Base-by-base conservation (phyloP, 1,140 invertebrate species). In the Halesus radiatus region DNA sequence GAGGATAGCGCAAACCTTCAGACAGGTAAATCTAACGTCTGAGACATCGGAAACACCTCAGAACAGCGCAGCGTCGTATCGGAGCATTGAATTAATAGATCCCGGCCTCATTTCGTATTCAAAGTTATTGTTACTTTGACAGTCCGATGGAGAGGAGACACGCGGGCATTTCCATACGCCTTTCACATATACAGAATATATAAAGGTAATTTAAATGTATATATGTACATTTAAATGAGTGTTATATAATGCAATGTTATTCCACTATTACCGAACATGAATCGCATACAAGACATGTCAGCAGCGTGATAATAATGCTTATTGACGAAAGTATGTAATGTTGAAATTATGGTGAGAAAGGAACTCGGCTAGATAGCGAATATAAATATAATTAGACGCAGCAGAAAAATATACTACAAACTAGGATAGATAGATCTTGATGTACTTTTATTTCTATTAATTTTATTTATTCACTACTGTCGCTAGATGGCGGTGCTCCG, bases 111-210 rank as follows among this genome's bases (percentile, higher is more conserved):
- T 78, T 78, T 78, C 45, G 53, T 78, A 78, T 78, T 66, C 76
- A 53, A 22, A 78, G n/a, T 78, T 78, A 78, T 78, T 54, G 76
- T 78, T 78, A 70, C 2, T 68, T 68, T 68, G 76, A 78, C 62
- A 78, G 76, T 32, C 60, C 26, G 50, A 78, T 37, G 45, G 50
- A 22, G 13, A n/a, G 45, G 50, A 58, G 76, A 18, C 58, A 66
- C 76, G 76, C 64, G 60, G 29, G 6, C 60, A 78, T 78, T 78
- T 68, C 32, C 29, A 78, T 66, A 26, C 54, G 53, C 20, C 18
- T 60, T 75, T 75, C 58, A n/a, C 72, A 58, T 75, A n/a, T n/a
- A n/a, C n/a, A 56, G 53, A 58, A 75, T 75, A 75, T 75, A 16
- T 58, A 29, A 56, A 50, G 26, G 54, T 72, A 53, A 72, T 72